Conservation (phyloP, 2,797 vertebrate genomes). For the Sebastes itinus region DNA sequence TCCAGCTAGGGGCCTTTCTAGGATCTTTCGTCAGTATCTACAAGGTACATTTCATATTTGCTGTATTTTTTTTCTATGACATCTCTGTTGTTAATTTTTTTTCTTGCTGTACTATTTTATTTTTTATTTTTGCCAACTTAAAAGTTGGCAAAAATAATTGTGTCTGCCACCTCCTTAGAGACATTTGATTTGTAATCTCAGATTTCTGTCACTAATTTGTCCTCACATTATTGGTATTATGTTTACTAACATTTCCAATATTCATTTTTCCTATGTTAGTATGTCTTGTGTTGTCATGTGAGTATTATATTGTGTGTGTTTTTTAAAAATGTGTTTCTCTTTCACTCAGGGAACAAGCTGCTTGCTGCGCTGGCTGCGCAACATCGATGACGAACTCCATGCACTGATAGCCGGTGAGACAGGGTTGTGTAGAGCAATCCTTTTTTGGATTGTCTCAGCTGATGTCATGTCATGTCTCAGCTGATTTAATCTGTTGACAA, state of each 20-base stretch:
- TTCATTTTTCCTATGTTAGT: not conserved
- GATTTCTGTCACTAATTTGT: not conserved
- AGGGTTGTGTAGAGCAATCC: not conserved
- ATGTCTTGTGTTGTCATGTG: not conserved
- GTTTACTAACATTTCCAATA: not conserved
- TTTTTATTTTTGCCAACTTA: no score
- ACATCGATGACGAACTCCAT: constrained; percentile 97
- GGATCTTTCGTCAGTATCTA: constrained; percentile 99
- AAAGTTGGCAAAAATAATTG: not conserved
- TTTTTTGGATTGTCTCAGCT: not conserved
- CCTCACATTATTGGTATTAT: not conserved
- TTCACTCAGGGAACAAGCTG: constrained; percentile 92
- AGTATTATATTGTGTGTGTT: not conserved
- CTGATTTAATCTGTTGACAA: not conserved
- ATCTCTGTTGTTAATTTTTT: not conserved
- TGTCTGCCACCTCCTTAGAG: not conserved
- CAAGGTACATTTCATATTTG: constrained; percentile 84
- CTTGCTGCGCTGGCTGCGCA: constrained; percentile 94
- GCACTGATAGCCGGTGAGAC: constrained; percentile 93
- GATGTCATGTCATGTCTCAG: not conserved
- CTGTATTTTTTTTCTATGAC: not conserved
- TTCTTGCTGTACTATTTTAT: not conserved
- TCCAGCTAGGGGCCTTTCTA: constrained; percentile 95
- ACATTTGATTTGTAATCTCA: not conserved
- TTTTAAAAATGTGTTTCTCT: not conserved